phyloP scores from a whole-genome alignment of 2,888 invertebrate genomes.

The Mythimna impura region DNA sequence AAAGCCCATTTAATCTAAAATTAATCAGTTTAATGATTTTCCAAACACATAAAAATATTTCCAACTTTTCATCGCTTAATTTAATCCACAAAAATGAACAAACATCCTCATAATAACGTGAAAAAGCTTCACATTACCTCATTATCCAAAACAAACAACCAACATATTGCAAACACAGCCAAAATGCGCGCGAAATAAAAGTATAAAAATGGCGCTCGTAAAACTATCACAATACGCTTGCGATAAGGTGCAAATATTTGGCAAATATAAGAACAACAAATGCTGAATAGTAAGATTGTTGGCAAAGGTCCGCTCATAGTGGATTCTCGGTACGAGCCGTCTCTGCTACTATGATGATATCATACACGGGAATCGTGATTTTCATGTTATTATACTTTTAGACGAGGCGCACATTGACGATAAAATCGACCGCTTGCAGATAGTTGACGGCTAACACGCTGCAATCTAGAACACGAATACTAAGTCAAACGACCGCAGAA shows the following conservation, averaged over 20 bases:
- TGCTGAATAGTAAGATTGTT: constrained; percentile 84
- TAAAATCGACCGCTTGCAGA: constrained; percentile 61
- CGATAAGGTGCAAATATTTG: constrained; percentile 86
- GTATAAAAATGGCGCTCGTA: constrained; percentile 78
- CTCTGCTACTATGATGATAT: constrained; percentile 72
- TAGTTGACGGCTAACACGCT: constrained; percentile 44
- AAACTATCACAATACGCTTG: constrained; percentile 79
- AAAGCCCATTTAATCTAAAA: constrained; percentile 12
- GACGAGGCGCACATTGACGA: constrained; percentile 62
- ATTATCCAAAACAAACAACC: constrained; percentile 70
- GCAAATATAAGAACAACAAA: constrained; percentile 85
- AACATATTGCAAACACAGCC: constrained; percentile 73
- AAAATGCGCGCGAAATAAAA: constrained; percentile 76
- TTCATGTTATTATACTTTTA: constrained; percentile 67
- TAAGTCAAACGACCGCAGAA: constrained; percentile 50
- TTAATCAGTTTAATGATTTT: constrained; percentile 6
- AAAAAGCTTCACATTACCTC: constrained; percentile 64
- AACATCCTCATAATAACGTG: constrained; percentile 61
- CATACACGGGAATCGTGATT: constrained; percentile 69
- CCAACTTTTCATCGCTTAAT: constrained; percentile 45
- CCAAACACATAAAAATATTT: constrained; percentile 37
- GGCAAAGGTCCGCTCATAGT: constrained; percentile 78
- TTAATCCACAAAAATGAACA: constrained; percentile 48
- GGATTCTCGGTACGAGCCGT: constrained; percentile 67
- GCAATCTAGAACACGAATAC: constrained; percentile 57